Base-by-base conservation (phyloP, 2,797 vertebrate species). In the Dipus sagitta region DNA sequence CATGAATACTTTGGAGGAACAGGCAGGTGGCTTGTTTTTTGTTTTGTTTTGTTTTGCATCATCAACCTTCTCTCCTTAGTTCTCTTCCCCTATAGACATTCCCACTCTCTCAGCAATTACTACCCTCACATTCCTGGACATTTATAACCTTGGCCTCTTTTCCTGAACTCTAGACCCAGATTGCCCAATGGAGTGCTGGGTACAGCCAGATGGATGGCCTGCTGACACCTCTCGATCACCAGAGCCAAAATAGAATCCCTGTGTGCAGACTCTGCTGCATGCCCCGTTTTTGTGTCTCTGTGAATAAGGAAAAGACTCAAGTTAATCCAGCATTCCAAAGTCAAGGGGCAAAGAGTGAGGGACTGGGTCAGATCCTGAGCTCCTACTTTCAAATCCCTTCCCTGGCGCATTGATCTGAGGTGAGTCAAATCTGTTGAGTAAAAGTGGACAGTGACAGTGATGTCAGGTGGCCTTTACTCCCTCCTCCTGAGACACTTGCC, bases 111-210 rank as follows among this genome's bases (percentile, higher is more conserved):
- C 30, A 86, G 80, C 65, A 80, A 78, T 34, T 74, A 75, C 64
- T 84, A 78, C 2, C 6, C 10, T 78, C 26, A 4, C 3, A 68
- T 81, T 32, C 77, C 68, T 94, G 58, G 79, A 52, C 62, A 52
- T 81, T 93, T 88, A 80, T 14, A 94, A 91, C 38, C 52, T 32
- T 94, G 76, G 72, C 80, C 76, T 90, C 91, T 83, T 95, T 47
- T 94, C 80, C 28, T 74, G 47, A 95, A 68, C 68, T 90, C 32
- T 65, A 91, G 86, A 88, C 89, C 76, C 83, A 92, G 79, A 94
- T 94, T 95, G 93, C 18, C 52, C 88, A 34, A 64, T 77, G 79
- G 67, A 80, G 52, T 86, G n/a, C 91, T 84, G 60, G 86, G 68
- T 21, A 30, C 1, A 26, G 88, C 83, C 92, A 93, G 92, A 92